phyloP scores from a whole-genome alignment of 2,888 invertebrate genomes.

The Drosophila paramelanica region DNA sequence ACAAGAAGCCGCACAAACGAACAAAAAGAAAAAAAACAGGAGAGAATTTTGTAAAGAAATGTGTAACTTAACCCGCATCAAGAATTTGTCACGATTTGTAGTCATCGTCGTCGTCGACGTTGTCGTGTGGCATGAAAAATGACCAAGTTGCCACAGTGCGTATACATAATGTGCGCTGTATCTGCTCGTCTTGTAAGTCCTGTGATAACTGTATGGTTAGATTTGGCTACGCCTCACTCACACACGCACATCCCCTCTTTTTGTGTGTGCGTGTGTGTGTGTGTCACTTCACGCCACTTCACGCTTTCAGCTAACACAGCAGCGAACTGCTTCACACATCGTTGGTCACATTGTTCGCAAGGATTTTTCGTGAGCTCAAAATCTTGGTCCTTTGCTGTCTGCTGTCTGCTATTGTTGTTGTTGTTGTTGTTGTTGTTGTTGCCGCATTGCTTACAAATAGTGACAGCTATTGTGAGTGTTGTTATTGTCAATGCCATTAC shows the following conservation, averaged over 20 bases:
- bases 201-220: slow-evolving; percentile 71
- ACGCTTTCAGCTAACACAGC: slow-evolving; percentile 53
- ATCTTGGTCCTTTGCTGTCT: slow-evolving; percentile 40
- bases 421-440: slow-evolving; percentile 26
- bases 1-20: neutral
- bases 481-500: slow-evolving; percentile 69
- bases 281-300: slow-evolving; percentile 51
- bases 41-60: slow-evolving; percentile 45
- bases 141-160: slow-evolving; percentile 68
- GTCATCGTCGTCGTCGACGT: slow-evolving; percentile 56
- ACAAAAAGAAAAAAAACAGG: neutral
- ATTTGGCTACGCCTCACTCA: slow-evolving; percentile 38
- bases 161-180: slow-evolving; percentile 65
- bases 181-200: slow-evolving; percentile 40
- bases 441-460: slow-evolving; percentile 53
- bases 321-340: slow-evolving; percentile 75
- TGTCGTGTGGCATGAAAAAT: slow-evolving; percentile 70
- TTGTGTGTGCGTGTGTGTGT: neutral
- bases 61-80: slow-evolving; percentile 78
- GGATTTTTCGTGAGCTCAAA: slow-evolving; percentile 59
- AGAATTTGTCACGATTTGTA: slow-evolving; percentile 79
- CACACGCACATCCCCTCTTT: neutral
- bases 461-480: slow-evolving; percentile 49
- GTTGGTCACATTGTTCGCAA: slow-evolving; percentile 77
- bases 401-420: too few relatives aligned